Percentiles rank a stretch among this genome's conserved stretches.
These are phyloP conservation scores for Thereva unica DNA, from an alignment of 2,888 invertebrate species.

Conservation along the genomic window DNA sequence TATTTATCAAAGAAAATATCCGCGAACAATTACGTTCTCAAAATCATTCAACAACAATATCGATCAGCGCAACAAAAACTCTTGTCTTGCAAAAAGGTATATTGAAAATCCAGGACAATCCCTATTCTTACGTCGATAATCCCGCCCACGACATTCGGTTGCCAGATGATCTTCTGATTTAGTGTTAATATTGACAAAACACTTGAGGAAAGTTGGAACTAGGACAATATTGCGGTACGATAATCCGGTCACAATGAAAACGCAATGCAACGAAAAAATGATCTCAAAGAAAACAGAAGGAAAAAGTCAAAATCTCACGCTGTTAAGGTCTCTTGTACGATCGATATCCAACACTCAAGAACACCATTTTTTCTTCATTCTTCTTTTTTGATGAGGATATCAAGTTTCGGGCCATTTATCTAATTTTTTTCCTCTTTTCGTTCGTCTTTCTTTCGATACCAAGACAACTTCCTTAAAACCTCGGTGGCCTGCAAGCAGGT, in stretches of 20 bases:
- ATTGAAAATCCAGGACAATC: too few relatives aligned
- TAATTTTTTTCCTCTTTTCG: not conserved
- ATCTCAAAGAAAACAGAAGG: not conserved
- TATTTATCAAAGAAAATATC: too few relatives aligned
- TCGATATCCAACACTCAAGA: too few relatives aligned
- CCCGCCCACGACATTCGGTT: slow-evolving; percentile 20
- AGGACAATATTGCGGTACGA: slow-evolving; percentile 26
- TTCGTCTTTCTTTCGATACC: too few relatives aligned
- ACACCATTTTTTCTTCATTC: not conserved
- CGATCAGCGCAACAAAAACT: too few relatives aligned
- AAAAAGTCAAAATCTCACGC: slow-evolving; percentile 23
- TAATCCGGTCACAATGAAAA: slow-evolving; percentile 21
- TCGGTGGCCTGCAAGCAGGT: slow-evolving; percentile 1
- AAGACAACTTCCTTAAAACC: slow-evolving; percentile 12
- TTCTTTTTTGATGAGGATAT: slow-evolving; percentile 20
- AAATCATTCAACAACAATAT: too few relatives aligned
- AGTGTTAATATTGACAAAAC: slow-evolving; percentile 25
- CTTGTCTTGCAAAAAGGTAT: too few relatives aligned
- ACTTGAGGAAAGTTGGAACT: slow-evolving; percentile 20
- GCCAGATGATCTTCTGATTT: slow-evolving; percentile 20
- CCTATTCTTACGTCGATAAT: not conserved
- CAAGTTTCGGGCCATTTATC: slow-evolving; percentile 18
- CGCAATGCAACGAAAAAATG: not conserved
- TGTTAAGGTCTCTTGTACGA: not conserved
- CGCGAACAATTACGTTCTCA: too few relatives aligned